A percentile compares a stretch with the other conserved stretches of the same genome.
These are phyloP conservation scores for Selene dorsalis DNA, from an alignment of 2,797 vertebrate species.

Conservation along the genomic window DNA sequence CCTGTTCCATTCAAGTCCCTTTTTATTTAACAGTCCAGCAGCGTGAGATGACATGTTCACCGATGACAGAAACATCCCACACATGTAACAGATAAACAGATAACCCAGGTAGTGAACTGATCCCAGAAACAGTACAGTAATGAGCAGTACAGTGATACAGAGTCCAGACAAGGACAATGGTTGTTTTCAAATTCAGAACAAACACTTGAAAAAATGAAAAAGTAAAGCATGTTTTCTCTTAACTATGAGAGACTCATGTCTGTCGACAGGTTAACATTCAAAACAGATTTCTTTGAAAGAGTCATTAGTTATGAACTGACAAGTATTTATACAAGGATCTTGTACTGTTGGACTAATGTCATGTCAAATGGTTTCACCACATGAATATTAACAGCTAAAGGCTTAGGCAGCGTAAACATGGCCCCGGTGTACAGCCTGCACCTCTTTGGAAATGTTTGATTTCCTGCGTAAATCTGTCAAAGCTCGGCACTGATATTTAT, in stretches of 20 bases:
- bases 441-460: slow-evolving; percentile 35
- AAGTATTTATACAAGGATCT: slow-evolving; percentile 24
- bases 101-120: background rate
- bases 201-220: background rate
- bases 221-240: background rate
- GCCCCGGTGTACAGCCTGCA: background rate
- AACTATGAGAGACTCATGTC: background rate
- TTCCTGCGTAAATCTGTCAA: slow-evolving; percentile 14
- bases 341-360: background rate
- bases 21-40: background rate
- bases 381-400: slow-evolving; percentile 1
- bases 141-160: slow-evolving; percentile 11
- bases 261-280: background rate
- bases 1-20: background rate
- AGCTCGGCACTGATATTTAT: slow-evolving; percentile 6
- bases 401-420: slow-evolving; percentile 36
- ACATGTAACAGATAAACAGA: background rate
- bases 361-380: background rate
- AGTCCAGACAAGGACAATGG: background rate
- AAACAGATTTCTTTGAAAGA: slow-evolving; percentile 2
- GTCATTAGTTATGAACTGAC: background rate
- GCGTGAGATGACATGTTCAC: background rate
- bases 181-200: background rate
- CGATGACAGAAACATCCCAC: slow-evolving; percentile 6
- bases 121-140: background rate